phyloP scores from a whole-genome alignment of 2,797 vertebrate species.

The Lutjanus argentimaculatus region DNA sequence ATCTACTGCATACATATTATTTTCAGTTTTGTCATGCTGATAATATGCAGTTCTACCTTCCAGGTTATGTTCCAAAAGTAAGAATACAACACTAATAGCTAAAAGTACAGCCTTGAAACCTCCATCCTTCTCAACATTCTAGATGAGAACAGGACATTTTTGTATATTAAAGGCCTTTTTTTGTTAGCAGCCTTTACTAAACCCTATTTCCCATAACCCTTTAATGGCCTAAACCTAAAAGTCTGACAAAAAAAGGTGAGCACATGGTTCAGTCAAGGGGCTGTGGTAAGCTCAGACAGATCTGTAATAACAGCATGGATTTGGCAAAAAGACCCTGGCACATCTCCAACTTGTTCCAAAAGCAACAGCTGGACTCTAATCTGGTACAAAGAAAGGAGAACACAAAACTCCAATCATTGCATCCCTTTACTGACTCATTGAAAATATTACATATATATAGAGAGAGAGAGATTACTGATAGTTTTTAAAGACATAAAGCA shows the following conservation, averaged over 20 bases:
- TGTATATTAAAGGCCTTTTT: too few relatives aligned
- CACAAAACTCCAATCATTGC: neutral
- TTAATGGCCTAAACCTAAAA: neutral
- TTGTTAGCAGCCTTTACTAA: neutral
- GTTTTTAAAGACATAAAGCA: too few relatives aligned
- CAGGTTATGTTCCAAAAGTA: neutral
- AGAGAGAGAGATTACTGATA: too few relatives aligned
- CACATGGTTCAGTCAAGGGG: neutral
- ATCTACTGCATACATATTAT: neutral
- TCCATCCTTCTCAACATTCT: neutral
- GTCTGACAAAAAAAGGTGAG: neutral
- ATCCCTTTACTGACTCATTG: neutral
- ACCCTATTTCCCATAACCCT: neutral
- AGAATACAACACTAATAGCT: neutral
- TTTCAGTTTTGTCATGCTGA: neutral
- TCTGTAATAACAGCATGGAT: constrained; percentile 7
- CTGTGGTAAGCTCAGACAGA: neutral
- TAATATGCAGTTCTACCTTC: neutral
- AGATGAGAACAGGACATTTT: too few relatives aligned
- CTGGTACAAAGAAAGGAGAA: neutral
- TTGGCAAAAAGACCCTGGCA: constrained; percentile 5
- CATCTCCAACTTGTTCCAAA: constrained; percentile 15
- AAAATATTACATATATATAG: too few relatives aligned
- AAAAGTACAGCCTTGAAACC: neutral
- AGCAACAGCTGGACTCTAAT: constrained; percentile 34